These are phyloP conservation scores for Coleophora deauratella DNA, from an alignment of 2,888 invertebrate species.

Conservation along the genomic window DNA sequence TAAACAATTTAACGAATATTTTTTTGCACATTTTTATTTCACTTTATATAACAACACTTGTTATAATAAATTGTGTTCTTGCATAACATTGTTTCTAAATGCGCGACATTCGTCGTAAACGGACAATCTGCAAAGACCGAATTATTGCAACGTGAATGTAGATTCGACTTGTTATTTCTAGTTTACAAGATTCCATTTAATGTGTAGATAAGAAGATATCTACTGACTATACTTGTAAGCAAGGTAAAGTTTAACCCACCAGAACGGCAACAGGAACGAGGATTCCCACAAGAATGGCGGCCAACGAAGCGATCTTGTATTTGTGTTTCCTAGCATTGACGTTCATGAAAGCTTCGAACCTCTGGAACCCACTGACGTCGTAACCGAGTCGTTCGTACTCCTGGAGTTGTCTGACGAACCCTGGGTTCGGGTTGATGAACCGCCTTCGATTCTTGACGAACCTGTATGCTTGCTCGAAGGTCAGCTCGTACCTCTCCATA, in stretches of 20 bases:
- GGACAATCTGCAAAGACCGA: too few species aligned
- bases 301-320: slow-evolving; percentile 53
- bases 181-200: too few species aligned
- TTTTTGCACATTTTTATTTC: too few species aligned
- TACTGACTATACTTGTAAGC: too few species aligned
- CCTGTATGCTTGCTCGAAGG: slow-evolving; percentile 90
- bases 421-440: slow-evolving; percentile 96
- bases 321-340: slow-evolving; percentile 54
- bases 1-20: too few species aligned
- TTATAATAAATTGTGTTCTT: too few species aligned
- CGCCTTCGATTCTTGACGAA: slow-evolving; percentile 88
- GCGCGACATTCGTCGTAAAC: too few species aligned
- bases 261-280: slow-evolving; percentile 50
- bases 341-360: slow-evolving; percentile 52
- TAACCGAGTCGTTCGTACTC: slow-evolving; percentile 71
- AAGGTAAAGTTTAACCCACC: slow-evolving; percentile 31
- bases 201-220: too few species aligned
- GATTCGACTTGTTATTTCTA: too few species aligned
- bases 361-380: slow-evolving; percentile 44
- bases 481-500: slow-evolving; percentile 89
- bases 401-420: slow-evolving; percentile 93
- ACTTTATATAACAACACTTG: too few species aligned
- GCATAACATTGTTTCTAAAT: too few species aligned
- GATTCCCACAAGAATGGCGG: slow-evolving; percentile 47
- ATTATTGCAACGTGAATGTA: too few species aligned